These are phyloP conservation scores for Chaetops frenatus DNA, from an alignment of 2,113 vertebrate genomes.

Conservation along the genomic window DNA sequence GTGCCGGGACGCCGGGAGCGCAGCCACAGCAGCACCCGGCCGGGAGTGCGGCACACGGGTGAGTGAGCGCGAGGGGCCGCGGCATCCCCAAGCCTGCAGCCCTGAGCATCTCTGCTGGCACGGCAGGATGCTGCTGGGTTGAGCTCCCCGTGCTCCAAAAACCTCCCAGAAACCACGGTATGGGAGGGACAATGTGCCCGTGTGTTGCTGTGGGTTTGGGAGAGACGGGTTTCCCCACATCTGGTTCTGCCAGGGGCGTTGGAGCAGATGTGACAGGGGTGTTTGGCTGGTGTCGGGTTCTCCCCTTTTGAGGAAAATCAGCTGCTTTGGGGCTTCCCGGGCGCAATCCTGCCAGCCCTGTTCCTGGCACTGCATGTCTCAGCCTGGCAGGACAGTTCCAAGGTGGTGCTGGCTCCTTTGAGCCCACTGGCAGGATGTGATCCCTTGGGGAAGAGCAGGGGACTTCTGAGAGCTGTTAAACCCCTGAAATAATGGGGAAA, in stretches of 20 bases:
- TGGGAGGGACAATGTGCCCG: fast-evolving
- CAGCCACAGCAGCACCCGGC: background rate
- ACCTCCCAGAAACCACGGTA: fast-evolving
- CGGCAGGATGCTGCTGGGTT: background rate
- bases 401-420: background rate
- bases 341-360: fast-evolving
- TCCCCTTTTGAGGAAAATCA: background rate
- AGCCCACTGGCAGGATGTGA: background rate
- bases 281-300: fast-evolving
- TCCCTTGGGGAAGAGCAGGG: background rate
- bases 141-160: background rate
- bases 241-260: fast-evolving
- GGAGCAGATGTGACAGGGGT: fast-evolving
- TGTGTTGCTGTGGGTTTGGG: background rate
- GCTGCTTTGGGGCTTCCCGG: background rate
- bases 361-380: fast-evolving
- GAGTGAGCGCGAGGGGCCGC: background rate
- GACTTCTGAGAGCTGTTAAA: background rate
- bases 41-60: fast-evolving
- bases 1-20: fast-evolving
- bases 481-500: background rate
- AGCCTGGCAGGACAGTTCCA: background rate
- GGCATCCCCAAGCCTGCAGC: fast-evolving
- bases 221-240: fast-evolving
- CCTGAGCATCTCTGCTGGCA: background rate